phyloP scores from a whole-genome alignment of 2,113 vertebrate genomes.

The Corythoichthys intestinalis region DNA sequence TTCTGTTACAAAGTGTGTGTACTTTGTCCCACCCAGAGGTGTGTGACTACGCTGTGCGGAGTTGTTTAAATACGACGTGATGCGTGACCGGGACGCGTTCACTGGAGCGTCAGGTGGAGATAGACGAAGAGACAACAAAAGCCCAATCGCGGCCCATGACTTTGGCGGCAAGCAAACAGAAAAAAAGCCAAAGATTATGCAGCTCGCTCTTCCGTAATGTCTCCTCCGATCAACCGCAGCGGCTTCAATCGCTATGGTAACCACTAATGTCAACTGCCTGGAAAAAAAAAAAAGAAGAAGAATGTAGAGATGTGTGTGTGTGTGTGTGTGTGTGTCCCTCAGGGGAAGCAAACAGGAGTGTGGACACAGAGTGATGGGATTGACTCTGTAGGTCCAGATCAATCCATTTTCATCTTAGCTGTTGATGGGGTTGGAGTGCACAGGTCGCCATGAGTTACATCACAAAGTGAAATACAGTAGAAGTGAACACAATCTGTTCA shows the following conservation, averaged over 20 bases:
- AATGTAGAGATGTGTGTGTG: too few species aligned
- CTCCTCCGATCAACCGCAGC: background rate
- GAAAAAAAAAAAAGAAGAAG: too few species aligned
- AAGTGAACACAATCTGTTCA: background rate
- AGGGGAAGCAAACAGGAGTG: background rate
- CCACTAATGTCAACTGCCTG: background rate
- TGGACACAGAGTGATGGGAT: background rate
- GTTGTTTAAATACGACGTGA: background rate
- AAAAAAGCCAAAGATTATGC: background rate
- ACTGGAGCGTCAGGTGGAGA: background rate
- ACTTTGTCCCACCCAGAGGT: background rate
- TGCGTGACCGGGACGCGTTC: background rate
- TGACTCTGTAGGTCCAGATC: conserved; percentile 4
- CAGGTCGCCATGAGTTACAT: background rate
- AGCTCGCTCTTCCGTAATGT: background rate
- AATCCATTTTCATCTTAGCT: background rate
- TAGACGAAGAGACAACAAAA: background rate
- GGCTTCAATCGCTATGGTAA: background rate
- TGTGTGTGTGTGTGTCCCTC: background rate
- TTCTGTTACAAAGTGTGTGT: background rate
- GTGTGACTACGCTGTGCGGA: background rate
- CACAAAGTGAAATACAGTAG: background rate
- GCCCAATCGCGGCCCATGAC: background rate
- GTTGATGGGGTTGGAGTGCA: background rate
- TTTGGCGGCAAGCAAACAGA: background rate